Evolutionary conservation across 2,888 invertebrate species (phyloP), one percentile per base, ranked within the genome.

Genomic region (Drosophila histrio): DNA sequence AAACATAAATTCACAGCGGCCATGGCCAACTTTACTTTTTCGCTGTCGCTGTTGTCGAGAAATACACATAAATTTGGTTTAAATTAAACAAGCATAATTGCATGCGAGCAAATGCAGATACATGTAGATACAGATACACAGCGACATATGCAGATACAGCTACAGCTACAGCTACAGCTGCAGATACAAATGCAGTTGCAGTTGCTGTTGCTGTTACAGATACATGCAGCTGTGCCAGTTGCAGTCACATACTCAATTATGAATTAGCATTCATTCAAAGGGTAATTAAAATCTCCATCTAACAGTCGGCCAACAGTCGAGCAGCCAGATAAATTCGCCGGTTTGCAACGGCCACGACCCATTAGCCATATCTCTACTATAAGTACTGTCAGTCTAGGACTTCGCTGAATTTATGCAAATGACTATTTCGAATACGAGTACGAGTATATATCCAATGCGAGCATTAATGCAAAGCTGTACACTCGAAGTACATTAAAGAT

Each of bases 261-360:
- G 87, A 85, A 88, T 87, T 86, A 88, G 77, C 87, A 88, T 89
- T 86, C 84, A 89, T 89, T 85, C 68, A 79, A 86, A 72, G 86
- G 76, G 88, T 84, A 89, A 90, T 89, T 89, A 89, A 90, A 89
- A 82, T 75, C 84, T 79, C 77, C 80, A 80, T 73, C 77, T 77
- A 77, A 68, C 56, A 26, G 41, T 26, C 30, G 34, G 15, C 26
- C 52, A 32, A 19, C 41, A 36, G 47, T 22, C 38, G 28, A 57
- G 36, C 58, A 32, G 19, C 32, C 70, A 70, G 60, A 50, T 54
- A 63, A 63, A 52, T 28, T 30, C 47, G 3, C 11, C 47, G 30
- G 28, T 32, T 52, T 53, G 41, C 30, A 17, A 15, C 38, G 44
- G 32, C 22, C 77, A 44, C 28, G 47, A 59, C 56, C 78, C 85